Evolutionary conservation across 2,888 invertebrate genomes (phyloP), one percentile per base, ranked within the genome.

Genomic region (Drosophila lacicola): DNA sequence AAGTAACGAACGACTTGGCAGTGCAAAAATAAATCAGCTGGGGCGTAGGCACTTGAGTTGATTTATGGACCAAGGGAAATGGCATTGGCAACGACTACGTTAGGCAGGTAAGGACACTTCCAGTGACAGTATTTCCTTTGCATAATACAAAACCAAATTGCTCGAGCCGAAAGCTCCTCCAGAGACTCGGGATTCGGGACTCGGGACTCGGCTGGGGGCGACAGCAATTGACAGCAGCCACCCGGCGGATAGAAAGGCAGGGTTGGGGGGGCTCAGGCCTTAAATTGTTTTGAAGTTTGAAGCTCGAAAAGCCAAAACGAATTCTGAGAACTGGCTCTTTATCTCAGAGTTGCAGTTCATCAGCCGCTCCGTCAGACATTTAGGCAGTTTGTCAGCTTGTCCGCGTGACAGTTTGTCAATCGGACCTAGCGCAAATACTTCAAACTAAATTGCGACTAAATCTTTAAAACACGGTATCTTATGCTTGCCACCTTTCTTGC

Each of bases 31-130:
- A 85, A 85, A 88, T 88, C 86, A 85, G 82, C 86, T 88, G 82
- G 83, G 88, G 88, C 86, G 82, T 82, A 88, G 89, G 84, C 89
- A 82, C 85, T 86, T 87, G 74, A 89, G 82, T 89, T 86, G 85
- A 86, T 86, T 86, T 86, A 86, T 86, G 78, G 61, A 57, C 74
- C 75, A 69, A 69, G 64, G 69, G 74, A 61, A 78, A 78, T 69
- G 88, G 78, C 72, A 80, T 66, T 39, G 45, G 50, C 70, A 68
- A 29, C 44, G 41, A 36, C 46, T 54, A 47, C 67, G 54, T 42
- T 41, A 67, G 80, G 62, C 83, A 86, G 86, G 83, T 82, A 73
- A 65, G 70, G 62, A 65, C 70, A 70, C 67, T 78, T 78, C 68
- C 65, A 73, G 56, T 78, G 78, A 78, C 78, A 75, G 78, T 62